Evolutionary conservation across 2,888 invertebrate species (phyloP), one percentile per base, ranked within the genome.

Genomic region (Nemapogon koenigi): DNA sequence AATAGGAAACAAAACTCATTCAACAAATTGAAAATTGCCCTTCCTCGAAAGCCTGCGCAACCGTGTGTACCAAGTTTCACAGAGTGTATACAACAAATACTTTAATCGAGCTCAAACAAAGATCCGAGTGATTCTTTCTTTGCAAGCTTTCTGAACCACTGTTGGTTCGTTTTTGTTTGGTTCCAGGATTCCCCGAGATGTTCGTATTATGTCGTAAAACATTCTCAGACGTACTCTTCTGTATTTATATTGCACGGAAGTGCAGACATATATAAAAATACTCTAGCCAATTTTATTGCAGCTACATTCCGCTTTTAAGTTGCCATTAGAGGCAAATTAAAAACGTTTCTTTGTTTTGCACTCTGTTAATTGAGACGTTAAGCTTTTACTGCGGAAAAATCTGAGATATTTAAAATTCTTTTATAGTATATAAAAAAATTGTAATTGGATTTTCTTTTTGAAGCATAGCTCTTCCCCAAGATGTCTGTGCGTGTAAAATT

Each of bases 41-140:
- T n/a, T n/a, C n/a, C n/a, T n/a, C n/a, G n/a, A n/a, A n/a, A n/a
- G n/a, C n/a, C n/a, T n/a, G n/a, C n/a, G n/a, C n/a, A n/a, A n/a
- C n/a, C n/a, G n/a, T n/a, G n/a, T n/a, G n/a, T n/a, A n/a, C n/a
- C n/a, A n/a, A n/a, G n/a, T n/a, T n/a, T n/a, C n/a, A n/a, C n/a
- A n/a, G n/a, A n/a, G n/a, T n/a, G n/a, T n/a, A n/a, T n/a, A n/a
- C 15, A 6, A 33, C 33, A 33, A 33, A 33, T 33, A 19, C 18
- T 33, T 33, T 33, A 33, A 33, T 33, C 33, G 33, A 19, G 33
- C 33, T 33, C 19, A 33, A 33, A 33, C 33, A 33, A 33, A 33
- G 19, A 19, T 19, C 11, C 18, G 33, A 33, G 19, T 13, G 19
- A 19, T 33, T 15, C 15, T 33, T 33, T 33, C 33, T 33, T 33